Percentiles rank a stretch among this genome's conserved stretches.
Evolutionary conservation across 2,797 vertebrate species (phyloP).

Genomic region (Thunnus albacares): DNA sequence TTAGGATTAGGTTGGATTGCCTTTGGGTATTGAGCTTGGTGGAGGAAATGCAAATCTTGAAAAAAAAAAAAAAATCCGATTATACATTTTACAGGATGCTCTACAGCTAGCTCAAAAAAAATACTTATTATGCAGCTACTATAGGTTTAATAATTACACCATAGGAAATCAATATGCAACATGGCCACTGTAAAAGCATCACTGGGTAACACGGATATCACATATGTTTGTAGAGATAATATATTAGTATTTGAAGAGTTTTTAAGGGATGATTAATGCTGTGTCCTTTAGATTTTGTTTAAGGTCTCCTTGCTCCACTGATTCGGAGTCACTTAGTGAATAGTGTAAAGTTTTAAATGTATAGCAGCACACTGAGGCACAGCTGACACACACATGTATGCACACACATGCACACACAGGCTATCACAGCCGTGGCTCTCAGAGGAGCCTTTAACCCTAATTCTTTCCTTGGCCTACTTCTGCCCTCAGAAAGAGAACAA

Average conservation of each 20-base stretch:
- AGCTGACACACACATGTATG: slow-evolving; percentile 43
- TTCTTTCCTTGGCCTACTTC: slow-evolving; percentile 77
- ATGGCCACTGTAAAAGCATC: slow-evolving; percentile 1
- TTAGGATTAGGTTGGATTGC: slow-evolving; percentile 23
- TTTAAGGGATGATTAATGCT: not conserved
- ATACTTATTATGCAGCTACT: slow-evolving; percentile 10
- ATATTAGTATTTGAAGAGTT: not conserved
- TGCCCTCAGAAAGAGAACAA: slow-evolving; percentile 62
- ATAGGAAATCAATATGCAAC: not conserved
- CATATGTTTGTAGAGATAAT: not conserved
- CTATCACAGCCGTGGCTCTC: slow-evolving; percentile 65
- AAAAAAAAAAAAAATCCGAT: not conserved
- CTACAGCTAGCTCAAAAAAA: slow-evolving; percentile 1
- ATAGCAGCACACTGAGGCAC: slow-evolving; percentile 21
- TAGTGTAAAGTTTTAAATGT: slow-evolving; percentile 39
- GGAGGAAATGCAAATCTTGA: slow-evolving; percentile 11
- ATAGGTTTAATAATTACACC: slow-evolving; percentile 11
- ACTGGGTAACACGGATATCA: not conserved
- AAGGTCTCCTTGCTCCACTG: not conserved
- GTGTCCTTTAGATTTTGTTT: not conserved
- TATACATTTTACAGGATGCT: not conserved
- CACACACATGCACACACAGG: slow-evolving; percentile 23
- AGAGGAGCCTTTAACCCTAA: slow-evolving; percentile 79
- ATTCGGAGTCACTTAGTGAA: slow-evolving; percentile 20
- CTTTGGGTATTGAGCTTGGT: slow-evolving; percentile 12